Conservation (phyloP, 2,113 vertebrate species). For the Athene cunicularia region DNA sequence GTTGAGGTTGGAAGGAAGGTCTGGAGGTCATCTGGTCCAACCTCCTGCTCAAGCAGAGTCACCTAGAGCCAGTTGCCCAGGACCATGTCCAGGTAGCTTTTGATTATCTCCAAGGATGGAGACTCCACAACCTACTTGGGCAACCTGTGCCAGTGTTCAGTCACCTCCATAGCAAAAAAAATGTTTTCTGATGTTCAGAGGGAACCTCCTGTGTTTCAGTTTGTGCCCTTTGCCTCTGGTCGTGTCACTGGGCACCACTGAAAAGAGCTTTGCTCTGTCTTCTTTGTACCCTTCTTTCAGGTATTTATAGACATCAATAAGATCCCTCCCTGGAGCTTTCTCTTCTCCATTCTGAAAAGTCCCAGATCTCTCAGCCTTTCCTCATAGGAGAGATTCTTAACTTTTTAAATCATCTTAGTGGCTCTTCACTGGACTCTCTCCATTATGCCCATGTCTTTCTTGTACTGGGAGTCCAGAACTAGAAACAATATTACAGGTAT, state of each 20-base stretch:
- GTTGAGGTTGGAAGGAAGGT: neutral
- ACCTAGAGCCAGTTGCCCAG: rapidly evolving
- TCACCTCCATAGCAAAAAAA: neutral
- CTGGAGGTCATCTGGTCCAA: neutral
- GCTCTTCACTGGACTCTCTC: neutral
- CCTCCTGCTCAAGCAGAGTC: neutral
- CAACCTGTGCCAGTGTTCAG: neutral
- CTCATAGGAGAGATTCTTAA: neutral
- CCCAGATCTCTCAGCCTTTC: neutral
- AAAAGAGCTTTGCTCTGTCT: neutral
- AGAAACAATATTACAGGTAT: neutral
- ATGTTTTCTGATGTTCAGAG: neutral
- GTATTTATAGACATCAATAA: neutral
- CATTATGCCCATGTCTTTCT: neutral
- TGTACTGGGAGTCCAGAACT: neutral
- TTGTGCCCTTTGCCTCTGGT: neutral
- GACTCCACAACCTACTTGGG: neutral
- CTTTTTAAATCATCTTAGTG: neutral
- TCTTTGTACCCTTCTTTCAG: neutral
- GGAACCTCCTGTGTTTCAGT: neutral
- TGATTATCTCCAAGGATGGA: neutral
- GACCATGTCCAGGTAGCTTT: neutral
- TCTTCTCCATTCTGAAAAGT: neutral
- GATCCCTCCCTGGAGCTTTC: neutral
- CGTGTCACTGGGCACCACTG: neutral